A percentile compares a stretch with the other conserved stretches of the same genome.
Evolutionary conservation across 1,140 invertebrate genomes (phyloP).

Genomic region (Zaprionus ghesquierei): DNA sequence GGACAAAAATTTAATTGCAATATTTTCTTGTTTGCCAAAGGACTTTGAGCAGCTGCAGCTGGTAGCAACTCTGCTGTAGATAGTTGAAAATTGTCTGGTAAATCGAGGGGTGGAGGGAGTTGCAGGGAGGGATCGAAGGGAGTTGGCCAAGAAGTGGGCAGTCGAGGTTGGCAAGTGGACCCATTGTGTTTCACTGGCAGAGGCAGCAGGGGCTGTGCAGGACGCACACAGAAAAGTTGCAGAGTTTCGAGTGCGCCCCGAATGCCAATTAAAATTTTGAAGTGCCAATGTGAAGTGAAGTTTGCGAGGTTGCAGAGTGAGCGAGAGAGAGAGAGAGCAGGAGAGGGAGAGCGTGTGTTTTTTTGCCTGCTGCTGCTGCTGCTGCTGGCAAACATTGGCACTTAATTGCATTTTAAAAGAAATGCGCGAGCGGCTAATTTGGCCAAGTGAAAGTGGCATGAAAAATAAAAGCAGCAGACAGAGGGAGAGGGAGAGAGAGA

Average conservation of each 20-base stretch:
- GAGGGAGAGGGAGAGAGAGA: constrained; percentile 6
- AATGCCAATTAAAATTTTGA: constrained; percentile 75
- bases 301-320: not conserved
- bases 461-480: constrained; percentile 64
- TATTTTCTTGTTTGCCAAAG: constrained; percentile 35
- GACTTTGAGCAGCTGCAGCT: constrained; percentile 18
- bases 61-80: constrained; percentile 14
- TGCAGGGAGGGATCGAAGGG: not conserved
- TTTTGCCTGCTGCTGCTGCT: no score
- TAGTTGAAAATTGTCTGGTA: constrained; percentile 23
- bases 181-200: constrained; percentile 19
- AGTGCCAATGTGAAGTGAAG: constrained; percentile 32
- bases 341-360: constrained; percentile 5
- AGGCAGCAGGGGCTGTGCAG: not conserved
- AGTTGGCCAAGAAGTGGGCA: not conserved
- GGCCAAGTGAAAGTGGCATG: constrained; percentile 76
- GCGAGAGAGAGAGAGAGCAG: not conserved
- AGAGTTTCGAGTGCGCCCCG: constrained; percentile 61
- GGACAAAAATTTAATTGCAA: constrained; percentile 47
- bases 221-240: constrained; percentile 54
- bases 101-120: not conserved
- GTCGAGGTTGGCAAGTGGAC: constrained; percentile 16
- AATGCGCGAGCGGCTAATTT: constrained; percentile 74
- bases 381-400: constrained; percentile 64
- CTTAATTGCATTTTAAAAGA: constrained; percentile 79